Conservation (phyloP, 1,140 invertebrate genomes). For the Mya arenaria region DNA sequence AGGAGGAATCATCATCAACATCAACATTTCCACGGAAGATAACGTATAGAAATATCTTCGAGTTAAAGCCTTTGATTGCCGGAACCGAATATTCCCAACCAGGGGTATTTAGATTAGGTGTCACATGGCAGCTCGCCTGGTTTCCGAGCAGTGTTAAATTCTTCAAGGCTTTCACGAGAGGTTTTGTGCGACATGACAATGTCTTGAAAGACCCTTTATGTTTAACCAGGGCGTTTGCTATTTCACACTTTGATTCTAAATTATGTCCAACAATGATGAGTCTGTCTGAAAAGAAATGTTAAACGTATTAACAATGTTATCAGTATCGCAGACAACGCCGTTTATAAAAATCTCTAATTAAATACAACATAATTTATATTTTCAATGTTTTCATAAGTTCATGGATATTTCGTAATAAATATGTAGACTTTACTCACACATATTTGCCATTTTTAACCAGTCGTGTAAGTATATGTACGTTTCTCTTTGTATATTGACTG, state of each 20-base stretch:
- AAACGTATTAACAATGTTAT: no score
- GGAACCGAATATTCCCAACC: not conserved
- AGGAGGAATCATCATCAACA: not conserved
- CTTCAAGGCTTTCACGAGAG: not conserved
- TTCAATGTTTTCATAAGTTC: no score
- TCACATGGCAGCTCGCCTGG: not conserved
- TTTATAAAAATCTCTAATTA: no score
- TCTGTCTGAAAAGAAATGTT: no score
- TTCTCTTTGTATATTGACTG: no score
- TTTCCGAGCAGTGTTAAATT: not conserved
- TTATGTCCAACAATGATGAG: slow-evolving; percentile 23
- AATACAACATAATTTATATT: no score
- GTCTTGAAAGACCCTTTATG: not conserved
- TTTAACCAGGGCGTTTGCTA: not conserved
- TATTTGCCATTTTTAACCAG: no score
- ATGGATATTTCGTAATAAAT: no score
- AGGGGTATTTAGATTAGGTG: not conserved
- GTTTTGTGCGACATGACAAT: slow-evolving; percentile 3
- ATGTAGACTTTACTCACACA: no score
- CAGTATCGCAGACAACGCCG: no score
- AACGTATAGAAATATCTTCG: slow-evolving; percentile 13
- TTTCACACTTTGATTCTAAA: slow-evolving; percentile 12
- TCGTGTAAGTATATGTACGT: no score
- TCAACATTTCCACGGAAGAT: not conserved
- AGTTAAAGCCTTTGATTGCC: not conserved